Conservation (phyloP, 2,797 vertebrate genomes). For the Hirundo rustica region DNA sequence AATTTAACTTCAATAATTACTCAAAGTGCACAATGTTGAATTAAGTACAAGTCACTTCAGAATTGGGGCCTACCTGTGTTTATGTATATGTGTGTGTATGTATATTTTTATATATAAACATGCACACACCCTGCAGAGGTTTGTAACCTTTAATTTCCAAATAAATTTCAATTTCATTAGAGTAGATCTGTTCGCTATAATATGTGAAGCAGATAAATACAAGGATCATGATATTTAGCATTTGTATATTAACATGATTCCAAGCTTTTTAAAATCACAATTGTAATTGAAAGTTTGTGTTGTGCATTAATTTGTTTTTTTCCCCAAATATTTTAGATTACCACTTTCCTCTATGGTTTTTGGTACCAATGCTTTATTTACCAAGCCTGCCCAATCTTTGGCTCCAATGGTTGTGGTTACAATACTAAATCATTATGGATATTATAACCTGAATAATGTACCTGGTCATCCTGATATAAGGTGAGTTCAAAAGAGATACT, state of each 20-base stretch:
- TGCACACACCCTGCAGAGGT: background rate
- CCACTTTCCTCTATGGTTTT: conserved; percentile 92
- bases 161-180: background rate
- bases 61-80: background rate
- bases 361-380: conserved; percentile 91
- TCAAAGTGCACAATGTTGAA: background rate
- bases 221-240: background rate
- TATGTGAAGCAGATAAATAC: background rate
- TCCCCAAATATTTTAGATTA: conserved; percentile 74
- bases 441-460: conserved; percentile 78
- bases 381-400: conserved; percentile 89
- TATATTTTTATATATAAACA: fast-evolving
- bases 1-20: background rate
- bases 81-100: fast-evolving
- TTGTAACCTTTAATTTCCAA: background rate
- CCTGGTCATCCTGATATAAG: conserved; percentile 61
- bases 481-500: conserved; percentile 66
- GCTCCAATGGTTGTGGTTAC: conserved; percentile 87
- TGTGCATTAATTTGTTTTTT: background rate
- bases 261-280: background rate
- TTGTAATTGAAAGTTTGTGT: background rate
- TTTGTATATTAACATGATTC: background rate
- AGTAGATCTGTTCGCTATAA: background rate
- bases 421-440: conserved; percentile 86
- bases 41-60: background rate